Evolutionary conservation across 2,888 invertebrate genomes (phyloP).

Genomic region (Kuschelorhynchus macadamiae): DNA sequence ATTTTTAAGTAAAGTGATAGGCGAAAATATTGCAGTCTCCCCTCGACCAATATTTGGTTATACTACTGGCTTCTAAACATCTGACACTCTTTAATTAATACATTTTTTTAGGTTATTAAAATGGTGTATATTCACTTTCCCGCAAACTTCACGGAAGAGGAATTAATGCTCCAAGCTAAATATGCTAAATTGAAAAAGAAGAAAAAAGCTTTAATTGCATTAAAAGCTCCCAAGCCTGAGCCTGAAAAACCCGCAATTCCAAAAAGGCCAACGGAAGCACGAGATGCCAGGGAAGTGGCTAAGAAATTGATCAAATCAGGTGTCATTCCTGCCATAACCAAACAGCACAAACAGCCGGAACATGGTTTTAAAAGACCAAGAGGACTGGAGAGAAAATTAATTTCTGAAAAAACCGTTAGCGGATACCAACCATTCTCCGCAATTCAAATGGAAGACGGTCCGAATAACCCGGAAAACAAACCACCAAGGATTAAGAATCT

Average conservation of each 20-base stretch:
- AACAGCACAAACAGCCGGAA: slow-evolving; percentile 88
- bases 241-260: slow-evolving; percentile 86
- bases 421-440: slow-evolving; percentile 95
- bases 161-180: slow-evolving; percentile 91
- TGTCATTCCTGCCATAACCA: slow-evolving; percentile 88
- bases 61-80: no score
- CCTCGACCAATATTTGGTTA: no score
- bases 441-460: slow-evolving; percentile 81
- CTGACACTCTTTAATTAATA: no score
- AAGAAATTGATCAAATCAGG: slow-evolving; percentile 95
- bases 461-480: slow-evolving; percentile 75
- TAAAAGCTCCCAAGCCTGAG: slow-evolving; percentile 91
- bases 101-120: slow-evolving; percentile 50
- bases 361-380: slow-evolving; percentile 91
- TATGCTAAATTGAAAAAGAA: slow-evolving; percentile 93
- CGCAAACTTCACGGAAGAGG: slow-evolving; percentile 90
- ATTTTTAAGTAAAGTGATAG: no score
- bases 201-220: slow-evolving; percentile 86
- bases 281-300: slow-evolving; percentile 95
- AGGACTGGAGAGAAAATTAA: slow-evolving; percentile 84
- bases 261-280: slow-evolving; percentile 89
- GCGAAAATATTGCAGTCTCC: no score
- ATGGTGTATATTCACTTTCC: slow-evolving; percentile 95
- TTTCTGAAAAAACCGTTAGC: slow-evolving; percentile 81
- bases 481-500: slow-evolving; percentile 78